Evolutionary conservation across 2,797 vertebrate genomes (phyloP).

Genomic region (Mormyrops attenuatus): DNA sequence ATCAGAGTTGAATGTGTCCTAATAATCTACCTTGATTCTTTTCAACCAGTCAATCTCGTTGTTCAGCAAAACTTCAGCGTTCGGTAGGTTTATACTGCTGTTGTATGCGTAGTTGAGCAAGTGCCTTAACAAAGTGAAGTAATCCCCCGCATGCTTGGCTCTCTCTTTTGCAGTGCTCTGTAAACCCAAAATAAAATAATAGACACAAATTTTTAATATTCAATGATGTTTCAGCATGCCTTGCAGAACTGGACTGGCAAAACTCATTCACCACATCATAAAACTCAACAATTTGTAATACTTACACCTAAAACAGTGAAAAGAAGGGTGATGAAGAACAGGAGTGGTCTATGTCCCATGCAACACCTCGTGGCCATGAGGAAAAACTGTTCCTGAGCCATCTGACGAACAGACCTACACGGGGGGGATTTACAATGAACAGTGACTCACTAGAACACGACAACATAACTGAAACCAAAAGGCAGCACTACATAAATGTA

Average conservation of each 20-base stretch:
- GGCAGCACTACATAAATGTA: neutral
- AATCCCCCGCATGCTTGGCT: slow-evolving; percentile 95
- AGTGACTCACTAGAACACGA: neutral
- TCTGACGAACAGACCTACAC: slow-evolving; percentile 88
- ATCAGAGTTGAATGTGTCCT: neutral
- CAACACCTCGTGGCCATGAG: slow-evolving; percentile 98
- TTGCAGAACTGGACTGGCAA: neutral
- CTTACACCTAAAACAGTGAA: slow-evolving; percentile 98
- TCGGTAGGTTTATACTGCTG: slow-evolving; percentile 97
- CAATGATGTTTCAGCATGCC: neutral
- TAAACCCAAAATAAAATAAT: slow-evolving; percentile 32
- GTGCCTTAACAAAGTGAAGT: slow-evolving; percentile 92
- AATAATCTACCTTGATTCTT: slow-evolving; percentile 83
- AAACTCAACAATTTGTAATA: slow-evolving; percentile 17
- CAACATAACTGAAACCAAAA: neutral
- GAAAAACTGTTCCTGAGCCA: slow-evolving; percentile 98
- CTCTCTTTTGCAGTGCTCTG: slow-evolving; percentile 96
- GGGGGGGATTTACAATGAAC: slow-evolving; percentile 24
- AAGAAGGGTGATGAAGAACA: slow-evolving; percentile 97
- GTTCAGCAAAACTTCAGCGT: slow-evolving; percentile 97
- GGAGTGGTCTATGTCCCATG: slow-evolving; percentile 95
- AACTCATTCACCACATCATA: neutral
- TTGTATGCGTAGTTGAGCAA: slow-evolving; percentile 98
- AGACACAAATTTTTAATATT: neutral
- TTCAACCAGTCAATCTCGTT: slow-evolving; percentile 99